These are phyloP conservation scores for Rhamnusium bicolor DNA, from an alignment of 2,888 invertebrate species.

Conservation along the genomic window DNA sequence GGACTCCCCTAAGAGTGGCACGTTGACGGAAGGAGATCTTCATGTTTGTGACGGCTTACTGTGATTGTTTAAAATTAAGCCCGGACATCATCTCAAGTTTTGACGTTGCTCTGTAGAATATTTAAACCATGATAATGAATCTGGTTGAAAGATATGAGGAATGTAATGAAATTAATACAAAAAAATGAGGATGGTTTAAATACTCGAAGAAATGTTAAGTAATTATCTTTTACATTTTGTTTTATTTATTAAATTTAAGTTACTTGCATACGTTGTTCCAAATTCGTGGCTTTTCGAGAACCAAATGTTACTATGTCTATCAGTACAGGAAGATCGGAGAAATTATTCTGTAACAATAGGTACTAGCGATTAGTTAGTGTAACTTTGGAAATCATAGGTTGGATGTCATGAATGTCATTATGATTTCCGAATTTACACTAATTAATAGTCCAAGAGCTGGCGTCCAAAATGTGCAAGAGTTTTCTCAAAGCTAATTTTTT, in stretches of 20 bases:
- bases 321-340: too few relatives aligned
- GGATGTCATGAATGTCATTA: too few relatives aligned
- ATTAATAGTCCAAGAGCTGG: too few relatives aligned
- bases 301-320: too few relatives aligned
- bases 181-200: conserved; percentile 11
- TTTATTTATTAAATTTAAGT: background rate
- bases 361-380: too few relatives aligned
- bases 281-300: too few relatives aligned
- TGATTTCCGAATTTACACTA: too few relatives aligned
- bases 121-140: conserved; percentile 29
- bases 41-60: conserved; percentile 38
- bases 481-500: too few relatives aligned
- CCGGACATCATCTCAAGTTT: conserved; percentile 38
- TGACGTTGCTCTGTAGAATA: conserved; percentile 16
- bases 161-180: background rate
- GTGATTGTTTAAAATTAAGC: conserved; percentile 42
- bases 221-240: conserved; percentile 1
- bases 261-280: too few relatives aligned
- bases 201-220: background rate
- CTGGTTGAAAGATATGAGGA: conserved; percentile 1
- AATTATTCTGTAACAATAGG: too few relatives aligned
- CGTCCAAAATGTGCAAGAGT: too few relatives aligned
- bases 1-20: conserved; percentile 28
- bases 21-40: conserved; percentile 30
- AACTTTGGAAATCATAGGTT: too few relatives aligned